Base-by-base conservation (phyloP, 2,797 vertebrate genomes). In the Paratrypauchen microcephalus region DNA sequence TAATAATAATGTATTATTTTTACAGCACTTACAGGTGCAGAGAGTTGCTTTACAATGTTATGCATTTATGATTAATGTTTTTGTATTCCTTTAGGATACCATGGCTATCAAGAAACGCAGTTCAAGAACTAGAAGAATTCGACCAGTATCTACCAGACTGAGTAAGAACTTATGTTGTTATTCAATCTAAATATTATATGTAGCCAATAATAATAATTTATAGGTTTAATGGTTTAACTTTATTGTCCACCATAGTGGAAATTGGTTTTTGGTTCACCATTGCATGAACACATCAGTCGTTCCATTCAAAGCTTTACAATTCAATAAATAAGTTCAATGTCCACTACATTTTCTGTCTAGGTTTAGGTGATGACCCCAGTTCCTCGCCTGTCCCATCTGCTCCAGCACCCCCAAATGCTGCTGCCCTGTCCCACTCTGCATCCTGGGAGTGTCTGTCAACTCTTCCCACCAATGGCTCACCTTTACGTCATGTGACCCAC, bases 71-170 rank as follows among this genome's bases (percentile, higher is more conserved):
- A 41, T 50, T n/a, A 18, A 1, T 48, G 19, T 62, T 56, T 54
- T 19, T 85, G 45, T 73, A 26, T 71, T 19, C 71, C 50, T 26
- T 67, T 81, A 97, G 96, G 96, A 97, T 85, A 97, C 96, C 0
- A 96, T 97, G 86, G 95, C 96, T 66, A 95, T 97, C 75, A 96
- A 95, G 84, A 95, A 96, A 85, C 92, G 93, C 71, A 94, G 91
- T 80, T 94, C 95, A 78, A 94, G 95, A 76, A 95, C 95, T 56
- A 93, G 96, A 59, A 93, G 95, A 82, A 96, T 96, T 62, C 94
- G 96, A n/a, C 96, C 96, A 0, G 95, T 95, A 47, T 97, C 96
- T 64, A 95, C 95, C 79, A 94, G 95, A 89, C 94, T 95, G 72
- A 95, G 96, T 97, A 90, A 95, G 95, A 45, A 16, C 19, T 3